These are phyloP conservation scores for Datnioides undecimradiatus DNA, from an alignment of 2,113 vertebrate species.

Conservation along the genomic window DNA sequence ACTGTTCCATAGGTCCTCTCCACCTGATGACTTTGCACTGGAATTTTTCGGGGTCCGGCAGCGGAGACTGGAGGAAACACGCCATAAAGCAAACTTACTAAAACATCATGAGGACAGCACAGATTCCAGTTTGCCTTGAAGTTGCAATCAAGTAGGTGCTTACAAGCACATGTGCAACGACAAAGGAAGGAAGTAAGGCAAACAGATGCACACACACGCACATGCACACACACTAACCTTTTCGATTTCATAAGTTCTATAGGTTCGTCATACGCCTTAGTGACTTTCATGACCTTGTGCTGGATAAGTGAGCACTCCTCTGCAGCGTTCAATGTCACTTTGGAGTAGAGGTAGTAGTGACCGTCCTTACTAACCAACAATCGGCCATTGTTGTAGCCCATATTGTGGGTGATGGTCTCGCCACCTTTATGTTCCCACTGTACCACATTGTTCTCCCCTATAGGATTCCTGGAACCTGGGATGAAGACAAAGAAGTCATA, in stretches of 20 bases:
- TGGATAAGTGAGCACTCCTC: constrained; percentile 53
- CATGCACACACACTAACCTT: constrained; percentile 61
- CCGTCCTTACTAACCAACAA: constrained; percentile 63
- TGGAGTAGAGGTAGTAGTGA: constrained; percentile 82
- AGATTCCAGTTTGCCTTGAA: not conserved
- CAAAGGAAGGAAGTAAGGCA: constrained; percentile 15
- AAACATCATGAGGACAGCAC: not conserved
- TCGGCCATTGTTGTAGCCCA: constrained; percentile 55
- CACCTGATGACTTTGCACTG: fast-evolving
- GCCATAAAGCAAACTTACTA: not conserved
- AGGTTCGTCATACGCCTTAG: constrained; percentile 33
- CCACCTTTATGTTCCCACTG: constrained; percentile 47
- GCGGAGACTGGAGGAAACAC: constrained; percentile 47
- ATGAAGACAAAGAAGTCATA: not conserved
- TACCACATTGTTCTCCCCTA: not conserved
- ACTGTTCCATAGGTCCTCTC: constrained; percentile 67
- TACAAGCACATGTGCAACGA: not conserved
- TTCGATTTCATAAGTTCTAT: constrained; percentile 75
- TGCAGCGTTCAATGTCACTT: constrained; percentile 60
- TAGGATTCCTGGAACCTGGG: not conserved
- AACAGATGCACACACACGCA: too few relatives aligned
- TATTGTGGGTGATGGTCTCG: constrained; percentile 13
- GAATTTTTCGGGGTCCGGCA: constrained; percentile 5
- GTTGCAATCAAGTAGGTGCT: not conserved
- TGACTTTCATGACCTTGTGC: constrained; percentile 70